A percentile compares a stretch with the other conserved stretches of the same genome.
phyloP scores from a whole-genome alignment of 1,140 invertebrate genomes.

The Sitobion miscanthi region DNA sequence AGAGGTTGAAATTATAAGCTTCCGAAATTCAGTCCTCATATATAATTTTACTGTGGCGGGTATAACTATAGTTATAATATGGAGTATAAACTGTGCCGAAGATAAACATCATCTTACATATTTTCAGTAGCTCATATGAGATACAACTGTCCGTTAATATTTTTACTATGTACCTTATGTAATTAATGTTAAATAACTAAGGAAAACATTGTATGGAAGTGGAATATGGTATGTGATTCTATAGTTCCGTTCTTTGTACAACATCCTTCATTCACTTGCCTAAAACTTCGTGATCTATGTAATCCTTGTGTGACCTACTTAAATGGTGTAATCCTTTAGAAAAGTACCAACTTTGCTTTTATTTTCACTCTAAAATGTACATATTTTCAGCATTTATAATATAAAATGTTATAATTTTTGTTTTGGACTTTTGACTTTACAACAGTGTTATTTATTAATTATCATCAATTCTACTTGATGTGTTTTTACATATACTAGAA shows the following conservation, averaged over 20 bases:
- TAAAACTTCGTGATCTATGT: not conserved
- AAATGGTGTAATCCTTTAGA: not conserved
- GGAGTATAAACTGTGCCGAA: too few species aligned
- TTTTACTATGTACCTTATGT: not conserved
- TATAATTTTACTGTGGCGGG: not conserved
- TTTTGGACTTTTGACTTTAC: not conserved
- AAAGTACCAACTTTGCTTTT: not conserved
- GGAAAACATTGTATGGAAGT: too few species aligned
- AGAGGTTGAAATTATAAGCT: not conserved
- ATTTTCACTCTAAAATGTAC: not conserved
- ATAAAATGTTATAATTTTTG: not conserved
- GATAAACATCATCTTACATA: too few species aligned
- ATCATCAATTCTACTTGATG: not conserved
- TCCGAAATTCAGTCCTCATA: not conserved
- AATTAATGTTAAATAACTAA: not conserved
- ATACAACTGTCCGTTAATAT: not conserved
- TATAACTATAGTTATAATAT: not conserved
- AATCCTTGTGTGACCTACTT: not conserved
- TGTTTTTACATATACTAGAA: not conserved
- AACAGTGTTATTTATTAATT: not conserved
- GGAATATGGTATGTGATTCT: too few species aligned
- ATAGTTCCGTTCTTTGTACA: too few species aligned
- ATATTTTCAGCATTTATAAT: not conserved
- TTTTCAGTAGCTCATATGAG: not conserved
- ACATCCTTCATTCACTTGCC: not conserved